Evolutionary conservation across 1,140 invertebrate species (phyloP).

Genomic region (Lamellibrachia luymesi): DNA sequence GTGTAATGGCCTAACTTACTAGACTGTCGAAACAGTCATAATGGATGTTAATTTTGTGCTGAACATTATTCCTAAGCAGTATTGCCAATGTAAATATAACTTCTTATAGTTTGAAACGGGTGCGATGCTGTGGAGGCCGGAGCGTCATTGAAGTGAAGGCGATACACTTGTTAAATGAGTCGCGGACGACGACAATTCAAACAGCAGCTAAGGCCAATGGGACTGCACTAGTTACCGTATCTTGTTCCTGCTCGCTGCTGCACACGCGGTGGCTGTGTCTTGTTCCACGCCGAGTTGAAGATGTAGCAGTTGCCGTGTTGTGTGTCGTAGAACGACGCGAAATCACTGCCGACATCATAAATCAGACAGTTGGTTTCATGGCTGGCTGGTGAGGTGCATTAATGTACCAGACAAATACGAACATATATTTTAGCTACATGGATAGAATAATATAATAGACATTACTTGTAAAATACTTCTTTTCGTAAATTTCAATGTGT

Average conservation of each 20-base stretch:
- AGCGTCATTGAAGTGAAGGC: background rate
- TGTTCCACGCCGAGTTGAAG: constrained; percentile 31
- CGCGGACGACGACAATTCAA: no score
- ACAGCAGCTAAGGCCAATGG: background rate
- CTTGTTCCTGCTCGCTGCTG: background rate
- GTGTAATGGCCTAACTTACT: background rate
- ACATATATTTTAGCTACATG: no score
- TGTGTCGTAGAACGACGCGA: constrained; percentile 13
- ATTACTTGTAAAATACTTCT: no score
- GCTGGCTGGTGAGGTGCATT: no score
- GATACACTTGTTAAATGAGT: background rate
- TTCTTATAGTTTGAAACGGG: no score
- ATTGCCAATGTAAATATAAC: background rate
- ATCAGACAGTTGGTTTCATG: background rate
- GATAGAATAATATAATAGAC: no score
- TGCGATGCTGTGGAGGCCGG: no score
- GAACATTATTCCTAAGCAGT: background rate
- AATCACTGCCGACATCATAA: background rate
- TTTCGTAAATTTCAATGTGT: no score
- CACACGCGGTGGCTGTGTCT: background rate
- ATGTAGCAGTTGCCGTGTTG: constrained; percentile 29
- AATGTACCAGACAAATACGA: no score
- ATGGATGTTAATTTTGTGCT: background rate
- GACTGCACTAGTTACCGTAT: background rate
- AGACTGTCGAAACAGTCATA: background rate